Evolutionary conservation across 2,888 invertebrate species (phyloP).

Genomic region (Alloplasta piceator): DNA sequence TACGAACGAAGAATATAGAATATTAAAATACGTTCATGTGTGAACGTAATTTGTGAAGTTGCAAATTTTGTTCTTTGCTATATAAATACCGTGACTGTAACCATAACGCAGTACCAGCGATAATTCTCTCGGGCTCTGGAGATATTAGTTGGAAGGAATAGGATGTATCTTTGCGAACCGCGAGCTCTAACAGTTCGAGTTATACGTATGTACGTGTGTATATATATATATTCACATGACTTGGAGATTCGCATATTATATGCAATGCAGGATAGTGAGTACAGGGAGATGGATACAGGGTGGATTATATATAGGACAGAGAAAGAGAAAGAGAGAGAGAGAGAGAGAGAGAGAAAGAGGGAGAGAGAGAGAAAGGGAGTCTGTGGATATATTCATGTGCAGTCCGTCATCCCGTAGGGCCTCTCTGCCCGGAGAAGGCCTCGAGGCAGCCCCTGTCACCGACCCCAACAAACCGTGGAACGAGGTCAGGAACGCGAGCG

Average conservation of each 20-base stretch:
- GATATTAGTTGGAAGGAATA: neutral
- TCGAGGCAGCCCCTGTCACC: constrained; percentile 74
- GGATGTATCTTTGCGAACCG: constrained; percentile 36
- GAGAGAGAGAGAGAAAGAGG: constrained; percentile 11
- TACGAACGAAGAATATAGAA: too few relatives aligned
- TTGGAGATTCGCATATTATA: too few relatives aligned
- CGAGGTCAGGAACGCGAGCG: constrained; percentile 79
- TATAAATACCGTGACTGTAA: too few relatives aligned
- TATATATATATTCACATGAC: neutral
- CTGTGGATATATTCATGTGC: constrained; percentile 27
- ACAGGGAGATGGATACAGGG: neutral
- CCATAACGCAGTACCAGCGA: constrained; percentile 14
- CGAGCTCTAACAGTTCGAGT: constrained; percentile 18
- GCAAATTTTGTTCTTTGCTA: too few relatives aligned
- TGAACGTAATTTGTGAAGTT: too few relatives aligned
- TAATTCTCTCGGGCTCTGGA: constrained; percentile 20
- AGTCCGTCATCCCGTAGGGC: constrained; percentile 54
- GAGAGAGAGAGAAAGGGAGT: constrained; percentile 1
- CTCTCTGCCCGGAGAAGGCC: constrained; percentile 43
- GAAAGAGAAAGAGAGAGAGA: constrained; percentile 12
- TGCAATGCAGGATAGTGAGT: neutral
- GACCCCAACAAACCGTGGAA: constrained; percentile 79
- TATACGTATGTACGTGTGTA: neutral
- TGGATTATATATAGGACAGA: constrained; percentile 17
- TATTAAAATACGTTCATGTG: too few relatives aligned